phyloP scores from a whole-genome alignment of 2,797 vertebrate species.

The Cottoperca gobio region DNA sequence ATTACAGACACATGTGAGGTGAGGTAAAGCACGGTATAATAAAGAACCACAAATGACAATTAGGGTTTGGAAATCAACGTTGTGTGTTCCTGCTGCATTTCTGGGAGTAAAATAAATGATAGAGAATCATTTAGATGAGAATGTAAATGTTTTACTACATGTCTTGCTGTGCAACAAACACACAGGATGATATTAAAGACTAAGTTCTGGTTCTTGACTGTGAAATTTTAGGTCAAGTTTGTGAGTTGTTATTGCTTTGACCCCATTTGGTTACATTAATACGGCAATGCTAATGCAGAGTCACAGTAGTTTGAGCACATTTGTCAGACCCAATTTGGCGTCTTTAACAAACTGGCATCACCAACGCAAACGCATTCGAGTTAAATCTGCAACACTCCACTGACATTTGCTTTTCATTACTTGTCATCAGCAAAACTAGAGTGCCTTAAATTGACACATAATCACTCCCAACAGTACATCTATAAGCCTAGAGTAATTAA shows the following conservation, averaged over 20 bases:
- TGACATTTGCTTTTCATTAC: constrained; percentile 14
- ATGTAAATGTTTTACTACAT: not conserved
- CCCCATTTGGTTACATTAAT: not conserved
- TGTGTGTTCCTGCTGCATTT: not conserved
- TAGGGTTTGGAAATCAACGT: constrained; percentile 14
- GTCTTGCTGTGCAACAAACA: not conserved
- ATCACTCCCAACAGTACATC: constrained; percentile 32
- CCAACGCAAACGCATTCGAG: not conserved
- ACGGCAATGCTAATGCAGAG: not conserved
- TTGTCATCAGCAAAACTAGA: constrained; percentile 24
- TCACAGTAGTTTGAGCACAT: not conserved
- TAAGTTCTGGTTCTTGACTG: not conserved
- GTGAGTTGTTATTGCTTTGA: not conserved
- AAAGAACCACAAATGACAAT: constrained; percentile 26
- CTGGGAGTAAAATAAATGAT: not conserved
- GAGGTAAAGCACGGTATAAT: constrained; percentile 6
- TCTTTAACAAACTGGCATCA: constrained; percentile 10
- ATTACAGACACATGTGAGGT: constrained; percentile 40
- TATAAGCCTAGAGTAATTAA: constrained; percentile 45
- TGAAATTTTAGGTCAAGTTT: constrained; percentile 7
- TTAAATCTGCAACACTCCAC: constrained; percentile 21
- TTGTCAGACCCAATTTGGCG: not conserved
- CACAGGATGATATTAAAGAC: not conserved
- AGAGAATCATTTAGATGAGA: not conserved
- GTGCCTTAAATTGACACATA: constrained; percentile 25